Evolutionary conservation across 1,140 invertebrate species (phyloP), one percentile per base, ranked within the genome.

Genomic region (Drosophila ficusphila): DNA sequence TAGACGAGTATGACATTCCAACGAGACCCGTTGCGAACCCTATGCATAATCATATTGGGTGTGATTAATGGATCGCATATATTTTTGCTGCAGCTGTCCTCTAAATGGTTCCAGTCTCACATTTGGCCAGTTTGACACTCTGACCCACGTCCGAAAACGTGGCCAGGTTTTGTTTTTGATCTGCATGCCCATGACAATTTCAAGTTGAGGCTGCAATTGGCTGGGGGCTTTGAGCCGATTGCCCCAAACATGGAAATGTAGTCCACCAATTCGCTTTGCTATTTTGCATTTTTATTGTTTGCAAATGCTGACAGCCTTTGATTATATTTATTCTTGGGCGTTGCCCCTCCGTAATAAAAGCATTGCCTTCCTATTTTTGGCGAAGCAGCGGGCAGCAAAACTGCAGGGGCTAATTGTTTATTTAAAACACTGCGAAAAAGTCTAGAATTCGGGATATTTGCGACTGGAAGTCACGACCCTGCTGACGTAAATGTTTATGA

Each of bases 291-390:
- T 83, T 86, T 83, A 83, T 83, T 83, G 81, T 83, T 83, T 76
- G 60, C 79, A 56, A 78, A 78, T 76, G 81, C 77, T 86, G 79
- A 83, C 79, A 83, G 79, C 79, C 19, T 79, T 83, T 86, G 79
- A 83, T 83, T 86, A 76, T 86, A 79, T 83, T 85, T 83, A 83
- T 83, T 83, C 82, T 83, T 86, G 79, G 79, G 79, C 79, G 79
- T 83, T 86, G 81, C 51, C 81, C 29, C 48, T 33, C 61, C 61
- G 16, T 39, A 64, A 62, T 41, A 12, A 34, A 14, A 38, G 44
- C 31, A 64, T 70, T 81, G 57, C 72, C 81, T 83, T 61, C 75
- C 56, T 65, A 67, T 65, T 39, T 67, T 52, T 23, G 65, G 14
- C 21, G 52, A 6, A 12, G 67, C 61, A 29, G 48, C 33, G 48